These are phyloP conservation scores for Corella eumyota DNA, from an alignment of 23 tunicate species.

Conservation along the genomic window DNA sequence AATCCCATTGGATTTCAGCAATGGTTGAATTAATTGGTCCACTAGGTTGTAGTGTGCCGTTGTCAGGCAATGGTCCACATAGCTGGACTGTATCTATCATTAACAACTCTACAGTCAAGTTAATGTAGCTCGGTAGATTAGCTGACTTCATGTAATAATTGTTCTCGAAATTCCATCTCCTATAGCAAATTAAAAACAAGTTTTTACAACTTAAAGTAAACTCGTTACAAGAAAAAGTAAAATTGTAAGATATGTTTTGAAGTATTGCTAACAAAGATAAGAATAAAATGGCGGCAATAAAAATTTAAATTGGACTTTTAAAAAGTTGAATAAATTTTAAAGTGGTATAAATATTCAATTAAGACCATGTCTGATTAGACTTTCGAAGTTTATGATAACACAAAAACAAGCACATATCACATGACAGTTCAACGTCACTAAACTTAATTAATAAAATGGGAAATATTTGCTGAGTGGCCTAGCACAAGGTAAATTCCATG, in stretches of 20 bases:
- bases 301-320: too few relatives aligned
- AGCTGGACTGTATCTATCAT: slow-evolving; percentile 91
- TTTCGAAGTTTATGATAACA: too few relatives aligned
- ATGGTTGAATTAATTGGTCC: slow-evolving; percentile 48
- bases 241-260: background rate
- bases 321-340: too few relatives aligned
- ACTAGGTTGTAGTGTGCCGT: slow-evolving; percentile 42
- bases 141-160: slow-evolving; percentile 77
- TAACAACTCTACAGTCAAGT: slow-evolving; percentile 60
- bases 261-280: background rate
- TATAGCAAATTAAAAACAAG: slow-evolving; percentile 4
- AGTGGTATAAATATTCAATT: too few relatives aligned
- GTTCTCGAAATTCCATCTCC: slow-evolving; percentile 72
- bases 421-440: too few relatives aligned
- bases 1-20: slow-evolving; percentile 86
- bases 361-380: too few relatives aligned
- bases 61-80: slow-evolving; percentile 56
- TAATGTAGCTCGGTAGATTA: slow-evolving; percentile 37
- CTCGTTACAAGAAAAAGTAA: background rate
- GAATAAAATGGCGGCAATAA: background rate
- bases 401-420: too few relatives aligned
- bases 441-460: too few relatives aligned
- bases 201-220: background rate
- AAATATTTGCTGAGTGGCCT: too few relatives aligned
- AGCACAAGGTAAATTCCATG: too few relatives aligned